A percentile compares a stretch with the other conserved stretches of the same genome.
Conservation (phyloP, 2,113 vertebrate genomes). For the Cnemophilus loriae region DNA sequence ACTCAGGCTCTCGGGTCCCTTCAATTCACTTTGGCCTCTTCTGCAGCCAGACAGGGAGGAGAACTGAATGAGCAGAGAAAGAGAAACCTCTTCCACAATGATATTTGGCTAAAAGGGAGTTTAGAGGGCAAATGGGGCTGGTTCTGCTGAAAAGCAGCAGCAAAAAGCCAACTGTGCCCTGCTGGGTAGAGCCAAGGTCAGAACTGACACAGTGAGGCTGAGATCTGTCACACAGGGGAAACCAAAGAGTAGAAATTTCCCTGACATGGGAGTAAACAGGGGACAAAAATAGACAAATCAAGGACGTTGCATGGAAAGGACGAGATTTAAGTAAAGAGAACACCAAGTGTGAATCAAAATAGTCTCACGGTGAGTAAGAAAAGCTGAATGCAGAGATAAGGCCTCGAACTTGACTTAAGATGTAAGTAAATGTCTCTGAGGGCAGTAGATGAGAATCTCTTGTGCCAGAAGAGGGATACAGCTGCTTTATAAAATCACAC, state of each 20-base stretch:
- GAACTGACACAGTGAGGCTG: neutral
- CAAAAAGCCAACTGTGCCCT: neutral
- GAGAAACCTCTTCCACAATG: neutral
- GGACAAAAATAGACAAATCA: neutral
- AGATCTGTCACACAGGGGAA: neutral
- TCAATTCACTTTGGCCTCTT: neutral
- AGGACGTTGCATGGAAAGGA: neutral
- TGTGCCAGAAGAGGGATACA: neutral
- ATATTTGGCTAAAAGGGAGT: neutral
- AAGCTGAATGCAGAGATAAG: neutral
- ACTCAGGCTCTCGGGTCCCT: neutral
- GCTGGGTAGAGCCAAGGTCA: neutral
- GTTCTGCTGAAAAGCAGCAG: neutral
- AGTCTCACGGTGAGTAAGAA: neutral
- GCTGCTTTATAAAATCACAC: neutral
- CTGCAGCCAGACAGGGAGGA: neutral
- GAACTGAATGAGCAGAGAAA: neutral
- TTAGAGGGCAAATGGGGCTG: neutral
- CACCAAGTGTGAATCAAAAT: neutral
- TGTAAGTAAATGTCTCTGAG: neutral
- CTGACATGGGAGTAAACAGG: neutral
- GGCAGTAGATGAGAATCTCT: neutral
- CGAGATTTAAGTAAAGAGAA: neutral
- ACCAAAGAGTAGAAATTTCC: neutral
- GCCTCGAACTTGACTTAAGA: neutral